Evolutionary conservation across 2,113 vertebrate species (phyloP), one percentile per base, ranked within the genome.

Genomic region (Paratilapia polleni): DNA sequence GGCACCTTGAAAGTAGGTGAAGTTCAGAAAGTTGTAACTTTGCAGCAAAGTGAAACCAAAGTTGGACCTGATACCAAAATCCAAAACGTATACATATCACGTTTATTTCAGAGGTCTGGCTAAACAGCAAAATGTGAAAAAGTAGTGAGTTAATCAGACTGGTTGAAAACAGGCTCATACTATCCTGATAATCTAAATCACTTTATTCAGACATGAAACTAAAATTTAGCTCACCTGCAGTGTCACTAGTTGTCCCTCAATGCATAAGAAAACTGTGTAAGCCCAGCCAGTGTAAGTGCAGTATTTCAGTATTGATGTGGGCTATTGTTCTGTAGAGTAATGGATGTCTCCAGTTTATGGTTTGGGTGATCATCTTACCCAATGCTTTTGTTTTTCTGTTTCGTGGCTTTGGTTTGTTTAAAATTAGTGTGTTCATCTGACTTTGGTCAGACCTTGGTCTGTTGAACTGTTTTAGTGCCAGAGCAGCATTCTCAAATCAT

Each of bases 321-420:
- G 64, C 64, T 70, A 24, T 14, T 26, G 41, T 49, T 70, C 41
- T 68, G 64, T 49, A 12, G 64, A 68, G 17, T 54, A 22, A 68
- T 49, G 17, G 24, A 49, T 2, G 41, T 12, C 41, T 14, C 12
- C 47, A 49, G 0, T 70, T 41, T 0, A 0, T 12, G 22, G 22
- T 28, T 70, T 43, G 14, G n/a, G 13, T 4, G 38, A 47, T 66
- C 0, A 17, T 17, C 43, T 49, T 47, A 26, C 22, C 15, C 19
- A 4, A 4, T 47, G 22, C 38, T 10, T 47, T 66, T 26, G 38
- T 43, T 66, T 24, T 17, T 19, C 2, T n/a, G n/a, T n/a, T n/a
- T 52, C 52, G 26, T 28, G 13, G 26, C 17, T 47, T 47, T 12
- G 12, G 36, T 70, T 70, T 70, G 66, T 52, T 49, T 70, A 70